Evolutionary conservation across 2,888 invertebrate species (phyloP), one percentile per base, ranked within the genome.

Genomic region (Agapostemon virescens): DNA sequence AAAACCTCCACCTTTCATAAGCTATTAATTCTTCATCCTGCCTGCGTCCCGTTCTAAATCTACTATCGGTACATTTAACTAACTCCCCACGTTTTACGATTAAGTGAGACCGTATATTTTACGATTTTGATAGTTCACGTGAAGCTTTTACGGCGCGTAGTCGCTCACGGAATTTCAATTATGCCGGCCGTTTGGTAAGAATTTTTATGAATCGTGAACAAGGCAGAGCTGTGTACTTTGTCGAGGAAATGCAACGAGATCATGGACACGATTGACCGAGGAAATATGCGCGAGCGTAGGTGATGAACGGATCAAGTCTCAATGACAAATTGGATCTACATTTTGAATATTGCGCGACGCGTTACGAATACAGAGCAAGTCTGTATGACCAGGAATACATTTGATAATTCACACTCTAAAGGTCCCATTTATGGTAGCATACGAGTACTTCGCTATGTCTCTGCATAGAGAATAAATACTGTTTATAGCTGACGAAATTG

Each of bases 31-130:
- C 26, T 55, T 17, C 2, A 55, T 17, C 55, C 26, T 30, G 26
- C 17, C 26, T 7, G 20, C 4, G 33, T 61, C 9, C 33, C 2
- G 11, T 9, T 61, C 61, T 61, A 33, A 33, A 30, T 61, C 17
- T 61, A 61, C 17, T n/a, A 61, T 33, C 9, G 61, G 20, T 33
- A 20, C 17, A 20, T 30, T 63, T n/a, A 36, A 63, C 63, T 63
- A 63, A 36, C n/a, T n/a, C 63, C 13, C n/a, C 13, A n/a, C 20
- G 63, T 36, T 63, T 36, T 63, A 63, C 63, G 63, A 36, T 63
- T 33, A 36, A n/a, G n/a, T 36, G 63, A 13, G n/a, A 33, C 63
- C 13, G 63, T 63, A 2, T 63, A 63, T 36, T 36, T 36, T 36
- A 36, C 36, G 63, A 36, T 36, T 63, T 63, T 63, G 63, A 63